A percentile compares a stretch with the other conserved stretches of the same genome.
Evolutionary conservation across 2,888 invertebrate genomes (phyloP).

Genomic region (Lithosia quadra): DNA sequence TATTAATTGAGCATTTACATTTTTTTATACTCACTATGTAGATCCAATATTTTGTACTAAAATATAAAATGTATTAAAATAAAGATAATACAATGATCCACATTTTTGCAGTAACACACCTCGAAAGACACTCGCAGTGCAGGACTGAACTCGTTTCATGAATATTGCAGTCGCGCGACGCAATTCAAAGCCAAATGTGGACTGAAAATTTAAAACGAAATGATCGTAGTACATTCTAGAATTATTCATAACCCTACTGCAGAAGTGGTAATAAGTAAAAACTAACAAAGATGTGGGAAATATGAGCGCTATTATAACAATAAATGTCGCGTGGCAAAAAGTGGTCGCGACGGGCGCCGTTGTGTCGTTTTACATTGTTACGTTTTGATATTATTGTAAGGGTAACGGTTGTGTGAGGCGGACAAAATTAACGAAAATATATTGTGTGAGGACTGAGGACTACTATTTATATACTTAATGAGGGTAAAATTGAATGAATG

Average conservation of each 20-base stretch:
- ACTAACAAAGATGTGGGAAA: slow-evolving; percentile 72
- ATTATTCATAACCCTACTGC: slow-evolving; percentile 74
- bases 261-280: slow-evolving; percentile 66
- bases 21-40: too few species aligned
- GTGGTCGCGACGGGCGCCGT: slow-evolving; percentile 32
- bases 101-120: slow-evolving; percentile 26
- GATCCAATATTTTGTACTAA: not conserved
- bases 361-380: slow-evolving; percentile 22
- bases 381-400: slow-evolving; percentile 14
- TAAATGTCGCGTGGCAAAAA: slow-evolving; percentile 69
- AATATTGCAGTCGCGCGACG: slow-evolving; percentile 66
- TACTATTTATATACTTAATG: slow-evolving; percentile 10
- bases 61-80: not conserved
- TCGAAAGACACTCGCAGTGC: slow-evolving; percentile 41
- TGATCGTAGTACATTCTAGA: slow-evolving; percentile 64
- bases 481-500: not conserved
- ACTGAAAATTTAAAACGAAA: slow-evolving; percentile 75
- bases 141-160: slow-evolving; percentile 62
- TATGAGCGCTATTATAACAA: slow-evolving; percentile 76
- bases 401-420: slow-evolving; percentile 8
- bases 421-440: slow-evolving; percentile 2
- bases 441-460: not conserved
- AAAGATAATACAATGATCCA: slow-evolving; percentile 18
- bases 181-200: slow-evolving; percentile 64
- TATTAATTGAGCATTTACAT: too few species aligned